phyloP scores from a whole-genome alignment of 2,797 vertebrate species.

The Helarctos malayanus region DNA sequence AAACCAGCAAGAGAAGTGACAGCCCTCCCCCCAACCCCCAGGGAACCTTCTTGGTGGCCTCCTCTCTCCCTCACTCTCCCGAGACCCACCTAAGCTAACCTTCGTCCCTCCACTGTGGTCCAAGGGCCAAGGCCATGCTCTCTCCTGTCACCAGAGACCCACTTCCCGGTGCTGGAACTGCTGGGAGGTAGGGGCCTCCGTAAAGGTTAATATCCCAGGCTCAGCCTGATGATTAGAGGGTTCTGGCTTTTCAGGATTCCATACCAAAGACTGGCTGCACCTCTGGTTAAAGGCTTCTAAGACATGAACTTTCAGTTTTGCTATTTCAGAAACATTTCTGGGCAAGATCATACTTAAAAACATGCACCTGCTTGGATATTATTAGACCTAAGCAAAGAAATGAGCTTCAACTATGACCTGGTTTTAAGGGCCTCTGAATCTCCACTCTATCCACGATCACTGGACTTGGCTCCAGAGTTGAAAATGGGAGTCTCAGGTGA shows the following conservation, averaged over 20 bases:
- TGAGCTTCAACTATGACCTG: neutral
- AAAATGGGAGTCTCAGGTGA: neutral
- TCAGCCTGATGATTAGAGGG: neutral
- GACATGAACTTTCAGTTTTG: conserved; percentile 78
- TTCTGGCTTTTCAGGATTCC: neutral
- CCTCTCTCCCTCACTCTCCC: neutral
- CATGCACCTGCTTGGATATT: conserved; percentile 82
- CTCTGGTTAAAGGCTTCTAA: conserved; percentile 48
- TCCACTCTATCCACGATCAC: neutral
- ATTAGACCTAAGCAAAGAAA: conserved; percentile 73
- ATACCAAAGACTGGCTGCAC: neutral
- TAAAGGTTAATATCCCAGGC: neutral
- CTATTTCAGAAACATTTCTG: conserved; percentile 72
- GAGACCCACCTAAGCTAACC: neutral
- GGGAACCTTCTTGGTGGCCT: neutral
- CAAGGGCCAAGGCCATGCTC: neutral
- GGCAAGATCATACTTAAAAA: conserved; percentile 48
- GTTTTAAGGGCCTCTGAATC: neutral
- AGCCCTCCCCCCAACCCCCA: too few species aligned
- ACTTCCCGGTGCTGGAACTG: neutral
- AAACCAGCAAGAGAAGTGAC: neutral
- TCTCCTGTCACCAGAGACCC: neutral
- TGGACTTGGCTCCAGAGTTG: neutral
- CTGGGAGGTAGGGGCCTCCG: neutral
- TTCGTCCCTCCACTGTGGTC: neutral